Evolutionary conservation across 2,888 invertebrate genomes (phyloP).

Genomic region (Toxonevra muliebris): DNA sequence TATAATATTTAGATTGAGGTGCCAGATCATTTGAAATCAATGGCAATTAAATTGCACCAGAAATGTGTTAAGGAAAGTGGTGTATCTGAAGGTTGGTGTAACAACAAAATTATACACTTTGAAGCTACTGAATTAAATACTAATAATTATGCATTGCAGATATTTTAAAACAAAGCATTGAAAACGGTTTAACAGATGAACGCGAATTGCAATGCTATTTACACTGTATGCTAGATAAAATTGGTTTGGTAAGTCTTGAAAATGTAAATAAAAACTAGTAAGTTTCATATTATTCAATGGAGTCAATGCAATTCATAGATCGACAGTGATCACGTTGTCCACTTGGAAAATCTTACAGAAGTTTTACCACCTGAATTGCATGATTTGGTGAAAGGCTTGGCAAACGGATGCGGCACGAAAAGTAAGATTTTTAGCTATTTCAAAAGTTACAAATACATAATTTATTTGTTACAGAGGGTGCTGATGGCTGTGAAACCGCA

Average conservation of each 20-base stretch:
- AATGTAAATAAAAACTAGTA: neutral
- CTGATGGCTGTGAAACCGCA: slow-evolving; percentile 59
- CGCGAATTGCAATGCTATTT: slow-evolving; percentile 56
- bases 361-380: slow-evolving; percentile 55
- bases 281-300: neutral
- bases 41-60: slow-evolving; percentile 52
- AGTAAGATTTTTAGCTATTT: slow-evolving; percentile 44
- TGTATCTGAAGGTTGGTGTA: slow-evolving; percentile 50
- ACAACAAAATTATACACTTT: neutral
- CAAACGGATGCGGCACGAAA: slow-evolving; percentile 52
- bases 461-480: slow-evolving; percentile 51
- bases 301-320: slow-evolving; percentile 46
- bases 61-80: slow-evolving; percentile 53
- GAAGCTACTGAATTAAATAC: too few species aligned
- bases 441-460: neutral
- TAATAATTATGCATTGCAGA: slow-evolving; percentile 8
- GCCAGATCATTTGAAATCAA: slow-evolving; percentile 49
- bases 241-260: slow-evolving; percentile 53
- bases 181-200: slow-evolving; percentile 50
- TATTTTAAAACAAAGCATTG: slow-evolving; percentile 31
- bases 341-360: slow-evolving; percentile 54
- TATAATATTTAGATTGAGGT: slow-evolving; percentile 48
- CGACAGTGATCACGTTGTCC: slow-evolving; percentile 51
- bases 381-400: slow-evolving; percentile 44
- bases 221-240: slow-evolving; percentile 58